A percentile compares a stretch with the other conserved stretches of the same genome.
Evolutionary conservation across 2,113 vertebrate genomes (phyloP).

Genomic region (Ceuthmochares aereus): DNA sequence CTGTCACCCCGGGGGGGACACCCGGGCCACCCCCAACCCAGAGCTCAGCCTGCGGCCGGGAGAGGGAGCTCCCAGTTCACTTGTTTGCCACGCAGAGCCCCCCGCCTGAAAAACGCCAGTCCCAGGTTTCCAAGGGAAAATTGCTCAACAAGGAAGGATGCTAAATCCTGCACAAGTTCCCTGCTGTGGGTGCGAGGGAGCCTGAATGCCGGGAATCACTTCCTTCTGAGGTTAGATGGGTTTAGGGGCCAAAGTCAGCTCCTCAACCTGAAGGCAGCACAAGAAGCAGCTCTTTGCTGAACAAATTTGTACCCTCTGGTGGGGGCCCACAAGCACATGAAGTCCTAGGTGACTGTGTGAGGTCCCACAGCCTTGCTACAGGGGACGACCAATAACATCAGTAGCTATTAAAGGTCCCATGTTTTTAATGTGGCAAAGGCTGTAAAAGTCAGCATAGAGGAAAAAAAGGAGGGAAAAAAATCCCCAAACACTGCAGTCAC

Average conservation of each 20-base stretch:
- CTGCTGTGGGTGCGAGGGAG: background rate
- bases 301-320: accelerated
- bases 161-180: accelerated
- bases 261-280: accelerated
- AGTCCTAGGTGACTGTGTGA: background rate
- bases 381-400: background rate
- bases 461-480: background rate
- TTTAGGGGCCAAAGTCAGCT: background rate
- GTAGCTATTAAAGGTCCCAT: background rate
- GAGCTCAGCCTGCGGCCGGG: background rate
- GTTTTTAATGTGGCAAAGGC: background rate
- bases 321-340: accelerated
- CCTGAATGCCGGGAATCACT: accelerated
- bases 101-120: accelerated
- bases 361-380: background rate
- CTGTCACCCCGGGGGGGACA: too few relatives aligned
- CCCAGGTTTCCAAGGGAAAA: accelerated
- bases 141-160: accelerated
- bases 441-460: background rate
- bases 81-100: accelerated
- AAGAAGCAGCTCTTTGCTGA: background rate
- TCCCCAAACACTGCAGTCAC: background rate
- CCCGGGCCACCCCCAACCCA: too few relatives aligned
- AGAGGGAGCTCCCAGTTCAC: background rate
- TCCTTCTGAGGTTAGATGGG: accelerated